These are phyloP conservation scores for Chymomyza costata DNA, from an alignment of 1,140 invertebrate species.

Conservation along the genomic window DNA sequence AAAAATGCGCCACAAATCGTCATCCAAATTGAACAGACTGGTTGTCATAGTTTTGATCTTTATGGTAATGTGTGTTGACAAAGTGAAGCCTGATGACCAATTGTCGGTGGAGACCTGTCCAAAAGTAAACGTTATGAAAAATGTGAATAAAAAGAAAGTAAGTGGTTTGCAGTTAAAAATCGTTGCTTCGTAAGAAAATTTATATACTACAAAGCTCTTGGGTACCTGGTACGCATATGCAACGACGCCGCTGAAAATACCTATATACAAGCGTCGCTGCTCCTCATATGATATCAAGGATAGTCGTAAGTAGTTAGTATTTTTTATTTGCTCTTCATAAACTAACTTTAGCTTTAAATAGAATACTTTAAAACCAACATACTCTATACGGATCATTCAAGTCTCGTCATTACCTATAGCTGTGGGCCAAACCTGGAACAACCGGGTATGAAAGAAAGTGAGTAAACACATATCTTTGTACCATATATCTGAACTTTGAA, in stretches of 20 bases:
- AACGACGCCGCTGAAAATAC: slow-evolving; percentile 27
- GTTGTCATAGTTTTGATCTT: too few relatives aligned
- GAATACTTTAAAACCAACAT: slow-evolving; percentile 31
- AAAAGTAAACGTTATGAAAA: slow-evolving; percentile 1
- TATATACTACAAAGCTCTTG: slow-evolving; percentile 20
- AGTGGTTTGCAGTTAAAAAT: neutral
- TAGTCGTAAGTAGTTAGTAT: slow-evolving; percentile 34
- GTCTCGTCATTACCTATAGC: slow-evolving; percentile 20
- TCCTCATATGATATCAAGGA: slow-evolving; percentile 32
- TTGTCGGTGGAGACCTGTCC: neutral
- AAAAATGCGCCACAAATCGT: too few relatives aligned
- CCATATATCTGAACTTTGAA: neutral
- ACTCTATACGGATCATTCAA: slow-evolving; percentile 28
- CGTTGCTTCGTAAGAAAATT: neutral
- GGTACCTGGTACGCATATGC: slow-evolving; percentile 46
- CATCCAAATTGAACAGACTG: too few relatives aligned
- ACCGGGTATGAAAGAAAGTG: slow-evolving; percentile 1
- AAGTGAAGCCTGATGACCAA: too few relatives aligned
- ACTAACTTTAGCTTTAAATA: neutral
- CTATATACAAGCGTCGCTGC: slow-evolving; percentile 26
- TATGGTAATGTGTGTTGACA: too few relatives aligned
- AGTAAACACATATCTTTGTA: slow-evolving; percentile 9
- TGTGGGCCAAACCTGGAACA: slow-evolving; percentile 8
- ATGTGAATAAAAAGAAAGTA: slow-evolving; percentile 21
- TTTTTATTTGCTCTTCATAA: too few relatives aligned